A percentile compares a stretch with the other conserved stretches of the same genome.
phyloP scores from a whole-genome alignment of 2,797 vertebrate species.

The Carduelis carduelis region DNA sequence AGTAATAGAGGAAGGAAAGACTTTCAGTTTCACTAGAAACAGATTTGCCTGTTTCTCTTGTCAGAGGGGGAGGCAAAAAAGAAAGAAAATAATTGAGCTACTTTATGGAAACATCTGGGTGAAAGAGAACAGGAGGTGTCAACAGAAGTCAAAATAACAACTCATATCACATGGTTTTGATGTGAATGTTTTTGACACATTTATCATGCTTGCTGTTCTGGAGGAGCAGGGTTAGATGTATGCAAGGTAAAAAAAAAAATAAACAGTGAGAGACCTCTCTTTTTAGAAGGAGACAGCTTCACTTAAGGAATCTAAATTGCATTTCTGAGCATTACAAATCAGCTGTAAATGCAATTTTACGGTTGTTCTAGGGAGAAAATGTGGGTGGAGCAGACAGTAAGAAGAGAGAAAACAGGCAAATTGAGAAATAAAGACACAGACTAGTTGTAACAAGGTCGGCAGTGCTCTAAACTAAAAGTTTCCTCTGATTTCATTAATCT shows the following conservation, averaged over 20 bases:
- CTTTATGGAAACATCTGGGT: slow-evolving; percentile 22
- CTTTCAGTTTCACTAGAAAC: neutral
- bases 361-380: slow-evolving; percentile 25
- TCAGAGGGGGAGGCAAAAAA: fast-evolving
- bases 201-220: neutral
- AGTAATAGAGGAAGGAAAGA: neutral
- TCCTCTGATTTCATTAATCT: neutral
- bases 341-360: slow-evolving; percentile 41
- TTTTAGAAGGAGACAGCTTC: neutral
- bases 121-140: slow-evolving; percentile 1
- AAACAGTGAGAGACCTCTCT: neutral
- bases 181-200: neutral
- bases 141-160: slow-evolving; percentile 40
- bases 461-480: neutral
- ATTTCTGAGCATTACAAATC: slow-evolving; percentile 24
- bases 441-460: neutral
- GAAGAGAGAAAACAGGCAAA: slow-evolving; percentile 14
- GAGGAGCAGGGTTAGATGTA: neutral
- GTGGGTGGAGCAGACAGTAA: neutral
- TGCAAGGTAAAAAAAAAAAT: neutral
- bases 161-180: neutral
- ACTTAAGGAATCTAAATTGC: neutral
- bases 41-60: neutral
- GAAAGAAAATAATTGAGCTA: neutral
- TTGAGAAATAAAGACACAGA: slow-evolving; percentile 7